phyloP scores from a whole-genome alignment of 2,113 vertebrate genomes.

The Seriola dumerili region DNA sequence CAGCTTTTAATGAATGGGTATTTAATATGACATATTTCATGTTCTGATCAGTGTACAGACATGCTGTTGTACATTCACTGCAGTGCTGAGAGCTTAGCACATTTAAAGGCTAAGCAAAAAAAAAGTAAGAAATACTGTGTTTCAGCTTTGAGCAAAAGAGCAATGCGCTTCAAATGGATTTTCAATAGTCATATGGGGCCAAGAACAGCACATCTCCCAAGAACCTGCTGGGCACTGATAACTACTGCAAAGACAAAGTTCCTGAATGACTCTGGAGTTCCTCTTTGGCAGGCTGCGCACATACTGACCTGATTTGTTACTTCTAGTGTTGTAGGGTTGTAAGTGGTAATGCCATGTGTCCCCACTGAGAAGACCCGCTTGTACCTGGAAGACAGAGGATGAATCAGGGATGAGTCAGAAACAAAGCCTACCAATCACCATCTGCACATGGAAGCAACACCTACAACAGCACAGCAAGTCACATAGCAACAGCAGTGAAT shows the following conservation, averaged over 20 bases:
- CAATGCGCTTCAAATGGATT: constrained; percentile 4
- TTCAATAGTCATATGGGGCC: constrained; percentile 7
- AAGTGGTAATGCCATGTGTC: constrained; percentile 96
- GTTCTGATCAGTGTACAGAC: background rate
- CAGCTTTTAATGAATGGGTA: background rate
- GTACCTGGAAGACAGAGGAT: constrained; percentile 86
- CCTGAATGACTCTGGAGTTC: background rate
- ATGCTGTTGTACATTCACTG: background rate
- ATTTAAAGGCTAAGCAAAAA: background rate
- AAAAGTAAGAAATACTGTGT: background rate
- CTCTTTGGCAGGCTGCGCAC: background rate
- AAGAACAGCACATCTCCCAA: constrained; percentile 15
- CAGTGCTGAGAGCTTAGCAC: background rate
- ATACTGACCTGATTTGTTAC: constrained; percentile 97
- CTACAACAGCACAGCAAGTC: constrained; percentile 16
- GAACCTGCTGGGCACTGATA: background rate
- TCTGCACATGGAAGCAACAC: constrained; percentile 12
- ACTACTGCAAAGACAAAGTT: background rate
- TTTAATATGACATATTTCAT: background rate
- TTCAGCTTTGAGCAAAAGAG: constrained; percentile 23
- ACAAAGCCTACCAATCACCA: constrained; percentile 4
- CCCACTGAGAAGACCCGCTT: constrained; percentile 98
- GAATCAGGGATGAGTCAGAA: constrained; percentile 55
- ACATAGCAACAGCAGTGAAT: background rate
- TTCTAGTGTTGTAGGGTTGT: constrained; percentile 97